phyloP scores from a whole-genome alignment of 1,140 invertebrate genomes.

The Drosophila pectinifera region DNA sequence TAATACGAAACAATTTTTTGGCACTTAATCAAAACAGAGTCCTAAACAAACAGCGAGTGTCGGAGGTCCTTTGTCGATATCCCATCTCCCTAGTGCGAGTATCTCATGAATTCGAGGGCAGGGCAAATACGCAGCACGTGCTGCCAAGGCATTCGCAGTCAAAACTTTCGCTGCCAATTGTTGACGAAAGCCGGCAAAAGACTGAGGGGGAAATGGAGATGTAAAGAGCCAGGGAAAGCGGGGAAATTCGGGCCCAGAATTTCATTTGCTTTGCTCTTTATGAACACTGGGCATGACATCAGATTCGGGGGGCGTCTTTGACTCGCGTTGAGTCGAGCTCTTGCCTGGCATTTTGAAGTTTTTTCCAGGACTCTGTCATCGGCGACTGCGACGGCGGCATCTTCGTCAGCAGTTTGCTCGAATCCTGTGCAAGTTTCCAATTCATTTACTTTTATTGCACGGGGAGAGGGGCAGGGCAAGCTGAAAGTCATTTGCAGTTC shows the following conservation, averaged over 20 bases:
- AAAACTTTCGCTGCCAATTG: slow-evolving; percentile 38
- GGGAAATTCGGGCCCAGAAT: slow-evolving; percentile 34
- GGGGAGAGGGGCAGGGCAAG: slow-evolving; percentile 24
- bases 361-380: slow-evolving; percentile 33
- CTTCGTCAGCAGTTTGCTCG: slow-evolving; percentile 59
- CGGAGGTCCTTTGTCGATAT: slow-evolving; percentile 26
- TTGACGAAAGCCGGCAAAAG: slow-evolving; percentile 41
- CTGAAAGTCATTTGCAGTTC: slow-evolving; percentile 75
- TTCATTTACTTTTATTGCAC: slow-evolving; percentile 81
- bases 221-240: background rate
- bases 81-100: slow-evolving; percentile 19
- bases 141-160: slow-evolving; percentile 35
- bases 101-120: slow-evolving; percentile 33
- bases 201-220: background rate
- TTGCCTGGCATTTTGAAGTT: slow-evolving; percentile 52
- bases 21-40: slow-evolving; percentile 75
- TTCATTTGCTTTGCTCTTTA: slow-evolving; percentile 66
- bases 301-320: slow-evolving; percentile 46
- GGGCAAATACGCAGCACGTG: slow-evolving; percentile 42
- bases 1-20: slow-evolving; percentile 71
- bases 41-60: slow-evolving; percentile 64
- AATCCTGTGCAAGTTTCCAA: slow-evolving; percentile 79
- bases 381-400: slow-evolving; percentile 34
- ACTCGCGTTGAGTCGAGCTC: slow-evolving; percentile 15
- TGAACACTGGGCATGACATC: slow-evolving; percentile 67